phyloP scores from a whole-genome alignment of 2,113 vertebrate genomes.

The Pangasianodon gigas region DNA sequence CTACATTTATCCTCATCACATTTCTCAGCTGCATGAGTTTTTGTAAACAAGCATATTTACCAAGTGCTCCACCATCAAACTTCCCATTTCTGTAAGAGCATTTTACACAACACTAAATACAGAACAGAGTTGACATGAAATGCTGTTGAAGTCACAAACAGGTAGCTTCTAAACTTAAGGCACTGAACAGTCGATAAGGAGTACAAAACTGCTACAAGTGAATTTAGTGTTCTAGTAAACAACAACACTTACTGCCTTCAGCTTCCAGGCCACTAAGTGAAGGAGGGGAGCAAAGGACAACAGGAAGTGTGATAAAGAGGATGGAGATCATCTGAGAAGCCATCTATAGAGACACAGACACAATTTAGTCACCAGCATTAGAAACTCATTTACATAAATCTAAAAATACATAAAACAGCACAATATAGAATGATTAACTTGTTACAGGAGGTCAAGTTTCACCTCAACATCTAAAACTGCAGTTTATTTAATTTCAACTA shows the following conservation, averaged over 20 bases:
- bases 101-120: not conserved
- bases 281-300: constrained; percentile 65
- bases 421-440: not conserved
- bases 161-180: not conserved
- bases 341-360: constrained; percentile 61
- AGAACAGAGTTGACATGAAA: not conserved
- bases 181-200: not conserved
- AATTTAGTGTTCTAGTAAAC: not conserved
- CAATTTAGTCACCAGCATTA: not conserved
- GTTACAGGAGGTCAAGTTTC: not conserved
- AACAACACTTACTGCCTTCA: constrained; percentile 64
- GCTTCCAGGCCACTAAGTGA: constrained; percentile 63
- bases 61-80: not conserved
- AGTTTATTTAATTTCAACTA: not conserved
- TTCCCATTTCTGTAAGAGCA: not conserved
- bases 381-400: not conserved
- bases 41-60: not conserved
- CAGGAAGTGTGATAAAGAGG: constrained; percentile 60
- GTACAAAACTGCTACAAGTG: too few species aligned
- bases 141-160: not conserved
- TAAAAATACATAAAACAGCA: not conserved
- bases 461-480: not conserved
- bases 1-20: not conserved
- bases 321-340: constrained; percentile 55
- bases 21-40: not conserved